Evolutionary conservation across 1,140 invertebrate genomes (phyloP).

Genomic region (Hycleus phaleratus): DNA sequence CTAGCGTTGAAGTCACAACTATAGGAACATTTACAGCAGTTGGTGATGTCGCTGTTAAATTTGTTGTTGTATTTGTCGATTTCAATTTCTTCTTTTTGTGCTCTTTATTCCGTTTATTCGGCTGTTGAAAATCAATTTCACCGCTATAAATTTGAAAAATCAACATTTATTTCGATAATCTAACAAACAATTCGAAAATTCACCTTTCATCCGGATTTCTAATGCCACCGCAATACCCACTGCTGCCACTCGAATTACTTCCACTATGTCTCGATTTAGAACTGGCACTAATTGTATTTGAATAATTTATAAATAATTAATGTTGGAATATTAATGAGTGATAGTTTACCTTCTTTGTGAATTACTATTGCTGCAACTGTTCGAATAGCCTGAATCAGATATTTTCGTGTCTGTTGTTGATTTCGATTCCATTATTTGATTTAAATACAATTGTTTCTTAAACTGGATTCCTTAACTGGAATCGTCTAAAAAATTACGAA

Average conservation of each 20-base stretch:
- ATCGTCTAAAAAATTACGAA: too few relatives aligned
- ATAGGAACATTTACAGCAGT: too few relatives aligned
- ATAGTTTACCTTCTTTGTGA: slow-evolving; percentile 59
- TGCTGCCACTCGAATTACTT: slow-evolving; percentile 68
- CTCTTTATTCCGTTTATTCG: slow-evolving; percentile 43
- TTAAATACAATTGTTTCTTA: too few relatives aligned
- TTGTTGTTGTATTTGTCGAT: slow-evolving; percentile 17
- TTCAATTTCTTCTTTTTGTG: slow-evolving; percentile 46
- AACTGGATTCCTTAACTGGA: too few relatives aligned
- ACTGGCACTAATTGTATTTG: slow-evolving; percentile 54
- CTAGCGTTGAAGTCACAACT: background rate
- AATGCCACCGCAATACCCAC: slow-evolving; percentile 64
- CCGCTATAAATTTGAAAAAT: slow-evolving; percentile 11
- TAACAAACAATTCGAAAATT: background rate
- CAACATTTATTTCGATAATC: too few relatives aligned
- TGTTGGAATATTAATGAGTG: too few relatives aligned
- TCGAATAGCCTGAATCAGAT: slow-evolving; percentile 70
- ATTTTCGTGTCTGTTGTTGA: slow-evolving; percentile 54
- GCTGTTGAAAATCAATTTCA: slow-evolving; percentile 15
- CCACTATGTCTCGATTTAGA: slow-evolving; percentile 68
- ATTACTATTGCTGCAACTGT: slow-evolving; percentile 67
- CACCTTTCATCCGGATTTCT: slow-evolving; percentile 40
- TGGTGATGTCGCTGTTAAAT: background rate
- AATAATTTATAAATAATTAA: background rate
- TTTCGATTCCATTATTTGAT: slow-evolving; percentile 41